Evolutionary conservation across 1,140 invertebrate species (phyloP), one percentile per base, ranked within the genome.

Genomic region (Procambarus clarkii): DNA sequence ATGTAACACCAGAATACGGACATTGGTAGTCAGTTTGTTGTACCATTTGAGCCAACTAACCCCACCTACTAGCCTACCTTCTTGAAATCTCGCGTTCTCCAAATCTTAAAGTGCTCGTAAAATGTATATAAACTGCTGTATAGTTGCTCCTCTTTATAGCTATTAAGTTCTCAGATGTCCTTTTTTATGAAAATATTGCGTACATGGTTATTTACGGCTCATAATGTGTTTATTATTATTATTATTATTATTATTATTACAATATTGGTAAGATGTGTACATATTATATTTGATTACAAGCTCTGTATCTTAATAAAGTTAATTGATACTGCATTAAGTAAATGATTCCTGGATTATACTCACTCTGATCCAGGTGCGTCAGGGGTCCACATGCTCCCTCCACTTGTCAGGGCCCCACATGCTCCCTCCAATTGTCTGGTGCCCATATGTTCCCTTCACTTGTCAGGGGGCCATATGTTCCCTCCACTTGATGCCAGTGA

Each of bases 101-200:
- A 48, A 7, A 48, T 48, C 45, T 48, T 48, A 48, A 8, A 13
- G 18, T 48, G 15, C 11, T n/a, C 45, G 45, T 79, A 5, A 79
- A n/a, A 46, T 79, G 77, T 79, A 79, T 48, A 54, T 46, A 79
- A 15, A 7, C 21, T 18, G 2, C n/a, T 54, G 77, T 48, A 79
- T 48, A 54, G 45, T n/a, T 8, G 9, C 15, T 79, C 24, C 8
- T 79, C 45, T 79, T 48, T 48, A 46, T 3, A 46, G 24, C 4
- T 24, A 79, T 46, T 79, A 48, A 48, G 45, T 48, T 79, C 48
- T 48, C 60, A 64, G 50, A 54, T 44, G 34, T 34, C 34, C 34
- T 78, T 78, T 79, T 34, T n/a, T 79, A 54, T 54, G 45, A 48
- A 79, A 48, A 79, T 79, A 79, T 78, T 9, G 34, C 44, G 48